Evolutionary conservation across 2,888 invertebrate genomes (phyloP).

Genomic region (Chydorus sphaericus): DNA sequence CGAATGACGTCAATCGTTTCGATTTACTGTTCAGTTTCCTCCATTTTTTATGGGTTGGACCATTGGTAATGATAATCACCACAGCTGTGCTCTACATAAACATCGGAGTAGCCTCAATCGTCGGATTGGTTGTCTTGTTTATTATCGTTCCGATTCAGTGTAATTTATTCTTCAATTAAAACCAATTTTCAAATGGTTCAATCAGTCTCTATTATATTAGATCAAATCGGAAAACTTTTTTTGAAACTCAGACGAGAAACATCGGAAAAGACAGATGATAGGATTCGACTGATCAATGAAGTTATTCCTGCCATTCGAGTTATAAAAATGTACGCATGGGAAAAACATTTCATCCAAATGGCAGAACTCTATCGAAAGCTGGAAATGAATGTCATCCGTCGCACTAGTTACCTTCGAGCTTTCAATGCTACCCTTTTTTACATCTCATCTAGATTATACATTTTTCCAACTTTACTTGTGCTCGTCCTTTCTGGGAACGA

Average conservation of each 20-base stretch:
- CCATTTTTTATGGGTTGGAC: constrained; percentile 85
- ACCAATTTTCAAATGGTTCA: too few relatives aligned
- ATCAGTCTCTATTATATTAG: too few relatives aligned
- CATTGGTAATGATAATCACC: constrained; percentile 62
- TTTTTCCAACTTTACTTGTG: constrained; percentile 29
- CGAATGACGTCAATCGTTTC: constrained; percentile 87
- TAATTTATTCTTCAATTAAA: too few relatives aligned
- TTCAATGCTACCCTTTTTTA: constrained; percentile 31
- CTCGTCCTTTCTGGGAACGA: constrained; percentile 26
- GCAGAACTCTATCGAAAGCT: constrained; percentile 8
- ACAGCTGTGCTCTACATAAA: constrained; percentile 63
- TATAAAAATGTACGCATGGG: constrained; percentile 43
- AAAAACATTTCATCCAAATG: constrained; percentile 32
- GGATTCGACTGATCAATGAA: constrained; percentile 38
- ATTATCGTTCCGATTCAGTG: constrained; percentile 73
- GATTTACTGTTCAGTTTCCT: constrained; percentile 77
- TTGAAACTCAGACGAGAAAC: constrained; percentile 30
- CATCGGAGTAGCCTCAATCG: constrained; percentile 51
- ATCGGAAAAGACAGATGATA: constrained; percentile 33
- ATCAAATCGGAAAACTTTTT: too few relatives aligned
- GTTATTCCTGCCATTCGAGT: constrained; percentile 37
- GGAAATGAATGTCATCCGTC: constrained; percentile 27
- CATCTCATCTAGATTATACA: constrained; percentile 31
- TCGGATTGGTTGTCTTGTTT: constrained; percentile 63
- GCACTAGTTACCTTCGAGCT: constrained; percentile 25